Evolutionary conservation across 2,888 invertebrate species (phyloP), one percentile per base, ranked within the genome.

Genomic region (Hanleya hanleyi): DNA sequence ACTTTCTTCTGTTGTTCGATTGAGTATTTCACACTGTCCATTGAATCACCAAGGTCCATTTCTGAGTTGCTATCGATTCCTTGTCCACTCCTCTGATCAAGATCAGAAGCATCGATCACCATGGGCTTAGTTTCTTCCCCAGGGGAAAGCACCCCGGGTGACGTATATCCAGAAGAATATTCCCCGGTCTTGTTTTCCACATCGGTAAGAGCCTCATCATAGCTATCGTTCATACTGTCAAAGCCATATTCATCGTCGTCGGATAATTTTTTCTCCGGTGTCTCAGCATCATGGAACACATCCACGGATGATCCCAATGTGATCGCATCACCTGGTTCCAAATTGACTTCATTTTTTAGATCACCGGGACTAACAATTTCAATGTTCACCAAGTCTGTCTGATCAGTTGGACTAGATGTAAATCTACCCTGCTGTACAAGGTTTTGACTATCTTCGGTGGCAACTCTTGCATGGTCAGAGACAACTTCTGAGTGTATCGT

Each of bases 181-280:
- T 51, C 51, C 26, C 22, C 51, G 7, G 51, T 51, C 22, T 51
- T 51, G 26, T 51, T n/a, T 18, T 26, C 51, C 7, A 51, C 22
- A 26, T 51, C 51, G 22, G 9, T 51, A 22, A 22, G 7, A 22
- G 51, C 22, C 26, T 51, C 51, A 7, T 51, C 51, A 22, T 51
- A 51, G 22, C 51, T 51, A 51, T 51, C 26, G 51, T 51, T 51
- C 51, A 51, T 51, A 22, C 51, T 51, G n/a, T 51, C 51, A 9
- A 51, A 22, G 26, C n/a, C 51, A 51, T n/a, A 51, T 7, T 51
- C 51, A 51, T 51, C 51, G 12, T 51, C 51, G 51, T 51, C 51
- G 26, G 51, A 51, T 18, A 51, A 22, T 22, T 51, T 51, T 51
- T 51, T 51, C n/a, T n/a, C n/a, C n/a, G n/a, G n/a, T n/a, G n/a